Conservation (phyloP, 2,113 vertebrate species). For the Barnardius zonarius region DNA sequence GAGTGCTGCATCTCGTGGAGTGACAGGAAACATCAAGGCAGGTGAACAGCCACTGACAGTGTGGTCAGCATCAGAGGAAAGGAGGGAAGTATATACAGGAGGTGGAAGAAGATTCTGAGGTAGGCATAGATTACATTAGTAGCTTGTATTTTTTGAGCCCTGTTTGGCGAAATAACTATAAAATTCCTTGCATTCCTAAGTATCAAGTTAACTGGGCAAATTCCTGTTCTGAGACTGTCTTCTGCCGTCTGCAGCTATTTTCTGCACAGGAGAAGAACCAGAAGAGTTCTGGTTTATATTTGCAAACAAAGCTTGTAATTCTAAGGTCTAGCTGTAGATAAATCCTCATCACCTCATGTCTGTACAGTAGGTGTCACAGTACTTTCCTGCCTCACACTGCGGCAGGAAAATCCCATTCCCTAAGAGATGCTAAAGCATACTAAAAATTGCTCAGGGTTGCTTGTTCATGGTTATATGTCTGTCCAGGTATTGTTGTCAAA, state of each 20-base stretch:
- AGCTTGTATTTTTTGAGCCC: background rate
- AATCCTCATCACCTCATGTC: background rate
- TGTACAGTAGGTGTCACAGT: background rate
- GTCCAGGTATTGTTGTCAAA: background rate
- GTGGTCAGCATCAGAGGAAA: background rate
- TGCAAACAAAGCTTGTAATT: background rate
- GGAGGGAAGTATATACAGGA: background rate
- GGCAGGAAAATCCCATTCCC: background rate
- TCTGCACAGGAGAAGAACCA: background rate
- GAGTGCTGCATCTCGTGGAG: background rate
- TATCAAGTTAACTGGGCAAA: background rate
- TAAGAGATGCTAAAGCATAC: background rate
- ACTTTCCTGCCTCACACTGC: background rate
- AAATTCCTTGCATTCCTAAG: background rate
- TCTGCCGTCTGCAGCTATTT: background rate
- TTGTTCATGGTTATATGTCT: background rate
- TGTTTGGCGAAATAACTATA: background rate
- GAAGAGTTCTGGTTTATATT: background rate
- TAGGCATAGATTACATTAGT: background rate
- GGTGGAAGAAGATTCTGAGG: background rate
- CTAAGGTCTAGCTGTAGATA: background rate
- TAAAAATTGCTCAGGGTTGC: background rate
- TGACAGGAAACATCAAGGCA: background rate
- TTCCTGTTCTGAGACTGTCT: background rate
- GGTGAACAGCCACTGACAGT: background rate